Percentiles rank a stretch among this genome's conserved stretches.
Evolutionary conservation across 1,140 invertebrate genomes (phyloP).

Genomic region (Zaprionus capensis): DNA sequence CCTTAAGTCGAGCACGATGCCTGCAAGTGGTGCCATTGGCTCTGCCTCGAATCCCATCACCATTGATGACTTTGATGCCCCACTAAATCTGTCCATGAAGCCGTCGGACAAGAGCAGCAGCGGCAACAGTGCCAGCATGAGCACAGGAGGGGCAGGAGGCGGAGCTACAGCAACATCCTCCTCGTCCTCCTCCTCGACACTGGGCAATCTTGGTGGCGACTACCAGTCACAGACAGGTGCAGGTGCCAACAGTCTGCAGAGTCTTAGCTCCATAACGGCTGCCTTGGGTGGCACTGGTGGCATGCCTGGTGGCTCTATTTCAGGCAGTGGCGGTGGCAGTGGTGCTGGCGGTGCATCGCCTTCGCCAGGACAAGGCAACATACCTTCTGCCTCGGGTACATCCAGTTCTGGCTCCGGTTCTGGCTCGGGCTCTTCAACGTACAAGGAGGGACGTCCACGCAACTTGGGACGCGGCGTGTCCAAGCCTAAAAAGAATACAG

Average conservation of each 20-base stretch:
- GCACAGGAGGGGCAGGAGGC: constrained; percentile 6
- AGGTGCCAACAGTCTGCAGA: constrained; percentile 71
- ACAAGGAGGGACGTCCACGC: constrained; percentile 90
- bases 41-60: constrained; percentile 84
- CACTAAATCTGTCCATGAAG: constrained; percentile 92
- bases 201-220: constrained; percentile 52
- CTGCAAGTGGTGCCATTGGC: constrained; percentile 70
- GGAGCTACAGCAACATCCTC: constrained; percentile 2
- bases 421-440: constrained; percentile 59
- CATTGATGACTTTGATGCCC: constrained; percentile 88
- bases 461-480: constrained; percentile 93
- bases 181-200: constrained; percentile 16
- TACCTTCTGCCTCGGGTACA: constrained; percentile 22
- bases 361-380: constrained; percentile 49
- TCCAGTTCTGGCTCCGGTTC: constrained; percentile 50
- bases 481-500: constrained; percentile 96
- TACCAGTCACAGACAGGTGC: constrained; percentile 49
- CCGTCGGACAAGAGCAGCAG: constrained; percentile 85
- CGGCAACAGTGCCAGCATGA: constrained; percentile 16
- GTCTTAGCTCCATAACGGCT: constrained; percentile 84
- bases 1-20: constrained; percentile 71
- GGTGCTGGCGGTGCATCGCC: constrained; percentile 54
- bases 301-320: constrained; percentile 74
- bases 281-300: constrained; percentile 72
- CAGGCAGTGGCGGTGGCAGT: constrained; percentile 56